Evolutionary conservation across 2,888 invertebrate genomes (phyloP).

Genomic region (Petrophora chlorosata): DNA sequence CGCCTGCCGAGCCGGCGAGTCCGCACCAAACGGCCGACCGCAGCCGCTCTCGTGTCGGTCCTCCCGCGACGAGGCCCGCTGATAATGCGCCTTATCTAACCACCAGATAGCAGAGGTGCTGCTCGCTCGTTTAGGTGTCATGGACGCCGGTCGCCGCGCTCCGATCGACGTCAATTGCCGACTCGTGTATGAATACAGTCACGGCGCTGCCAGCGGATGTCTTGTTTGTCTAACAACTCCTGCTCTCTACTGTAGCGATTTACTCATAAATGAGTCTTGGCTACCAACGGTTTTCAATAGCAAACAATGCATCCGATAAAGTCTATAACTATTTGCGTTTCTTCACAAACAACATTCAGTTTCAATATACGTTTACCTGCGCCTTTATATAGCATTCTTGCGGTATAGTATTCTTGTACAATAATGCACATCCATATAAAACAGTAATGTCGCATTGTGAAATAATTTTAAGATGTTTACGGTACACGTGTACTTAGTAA

Average conservation of each 20-base stretch:
- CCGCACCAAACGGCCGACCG: constrained; percentile 60
- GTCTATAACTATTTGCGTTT: constrained; percentile 1
- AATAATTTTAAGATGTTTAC: background rate
- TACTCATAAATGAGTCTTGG: constrained; percentile 55
- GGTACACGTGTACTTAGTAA: background rate
- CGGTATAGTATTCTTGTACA: no score
- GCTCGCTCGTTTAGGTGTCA: constrained; percentile 78
- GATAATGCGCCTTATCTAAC: constrained; percentile 77
- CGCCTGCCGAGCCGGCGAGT: constrained; percentile 41
- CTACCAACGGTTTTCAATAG: constrained; percentile 46
- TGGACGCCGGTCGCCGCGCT: constrained; percentile 66
- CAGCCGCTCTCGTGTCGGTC: constrained; percentile 57
- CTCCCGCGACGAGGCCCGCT: constrained; percentile 71
- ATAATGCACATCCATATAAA: no score
- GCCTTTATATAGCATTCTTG: background rate
- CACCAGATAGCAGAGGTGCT: constrained; percentile 82
- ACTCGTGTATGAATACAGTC: constrained; percentile 61
- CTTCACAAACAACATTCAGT: constrained; percentile 4
- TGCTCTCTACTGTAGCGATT: constrained; percentile 57
- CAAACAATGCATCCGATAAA: constrained; percentile 32
- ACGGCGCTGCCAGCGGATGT: constrained; percentile 55
- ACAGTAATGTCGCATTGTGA: background rate
- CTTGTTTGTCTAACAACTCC: constrained; percentile 69
- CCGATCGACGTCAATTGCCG: constrained; percentile 51
- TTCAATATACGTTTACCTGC: background rate